Base-by-base conservation (phyloP, 2,888 invertebrate species). In the Andrena haemorrhoa region DNA sequence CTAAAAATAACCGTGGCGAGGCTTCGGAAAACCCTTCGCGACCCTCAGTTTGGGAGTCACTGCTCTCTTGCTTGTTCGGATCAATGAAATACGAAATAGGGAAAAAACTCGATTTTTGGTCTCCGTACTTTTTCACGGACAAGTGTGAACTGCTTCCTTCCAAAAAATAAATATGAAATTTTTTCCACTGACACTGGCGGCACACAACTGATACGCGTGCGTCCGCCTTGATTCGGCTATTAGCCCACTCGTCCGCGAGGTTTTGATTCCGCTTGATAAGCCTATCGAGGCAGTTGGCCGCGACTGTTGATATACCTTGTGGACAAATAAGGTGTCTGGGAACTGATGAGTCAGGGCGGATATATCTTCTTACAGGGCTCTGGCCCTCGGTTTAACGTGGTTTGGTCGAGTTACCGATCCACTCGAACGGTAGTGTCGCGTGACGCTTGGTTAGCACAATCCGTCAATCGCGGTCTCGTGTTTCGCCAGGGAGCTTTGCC, bases 321-420 rank as follows among this genome's bases (percentile, higher is more conserved):
- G 79, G 69, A 56, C 49, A 76, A 87, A 83, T 78, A 82, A 79
- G 83, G 69, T 78, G 72, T 82, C 77, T 65, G 47, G 64, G 87
- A 70, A 85, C 80, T 79, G 82, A 82, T 85, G 87, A 87, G 83
- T 87, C 87, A 87, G 68, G 53, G 75, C 85, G 79, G 83, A 87
- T 85, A 82, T 87, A 87, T 83, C 83, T 83, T 78, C 82, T 87
- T 87, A 83, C 83, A 65, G 12, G 58, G 66, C n/a, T 29, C 71
- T 29, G 8, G 58, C 63, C 61, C 33, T 69, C 4, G 29, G 41
- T 56, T 75, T 83, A 83, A 85, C 82, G 79, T 82, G 79, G 81
- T 61, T 87, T 53, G 53, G 73, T 87, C 81, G 81, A 70, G 73
- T 85, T 83, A 83, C 74, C 73, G 77, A 82, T 85, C 47, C 63